A percentile compares a stretch with the other conserved stretches of the same genome.
phyloP scores from a whole-genome alignment of 2,113 vertebrate genomes.

The Thalassarche chlororhynchos region DNA sequence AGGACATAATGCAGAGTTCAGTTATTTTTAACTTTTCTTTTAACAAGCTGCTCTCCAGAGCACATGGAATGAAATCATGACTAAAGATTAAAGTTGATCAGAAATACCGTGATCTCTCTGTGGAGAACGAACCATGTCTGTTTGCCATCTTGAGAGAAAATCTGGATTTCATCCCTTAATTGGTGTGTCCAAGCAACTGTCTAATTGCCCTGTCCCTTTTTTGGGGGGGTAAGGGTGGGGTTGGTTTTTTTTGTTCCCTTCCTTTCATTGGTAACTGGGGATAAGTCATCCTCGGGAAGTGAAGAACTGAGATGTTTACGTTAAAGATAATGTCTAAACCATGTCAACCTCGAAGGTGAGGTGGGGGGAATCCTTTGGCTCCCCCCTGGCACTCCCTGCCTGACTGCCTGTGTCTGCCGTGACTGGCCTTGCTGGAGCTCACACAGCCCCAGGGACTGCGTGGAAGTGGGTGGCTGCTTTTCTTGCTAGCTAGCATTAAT shows the following conservation, averaged over 20 bases:
- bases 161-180: background rate
- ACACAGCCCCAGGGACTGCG: rapidly evolving
- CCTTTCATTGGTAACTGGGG: background rate
- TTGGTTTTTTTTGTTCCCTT: background rate
- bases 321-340: background rate
- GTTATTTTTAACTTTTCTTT: slow-evolving; percentile 69
- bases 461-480: background rate
- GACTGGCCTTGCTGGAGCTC: background rate
- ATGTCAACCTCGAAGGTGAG: background rate
- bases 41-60: slow-evolving; percentile 41
- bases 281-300: background rate
- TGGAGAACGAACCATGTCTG: background rate
- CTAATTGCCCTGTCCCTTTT: background rate
- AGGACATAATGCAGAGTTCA: slow-evolving; percentile 42
- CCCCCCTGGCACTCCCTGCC: background rate
- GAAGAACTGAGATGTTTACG: background rate
- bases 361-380: background rate
- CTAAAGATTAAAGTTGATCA: background rate
- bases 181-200: background rate
- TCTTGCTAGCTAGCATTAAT: background rate
- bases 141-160: background rate
- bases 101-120: background rate
- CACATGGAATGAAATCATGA: slow-evolving; percentile 9
- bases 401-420: background rate
- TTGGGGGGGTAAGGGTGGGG: rapidly evolving